Percentiles rank a stretch among this genome's conserved stretches.
Evolutionary conservation across 2,797 vertebrate genomes (phyloP).

Genomic region (Lagorchestes hirsutus): DNA sequence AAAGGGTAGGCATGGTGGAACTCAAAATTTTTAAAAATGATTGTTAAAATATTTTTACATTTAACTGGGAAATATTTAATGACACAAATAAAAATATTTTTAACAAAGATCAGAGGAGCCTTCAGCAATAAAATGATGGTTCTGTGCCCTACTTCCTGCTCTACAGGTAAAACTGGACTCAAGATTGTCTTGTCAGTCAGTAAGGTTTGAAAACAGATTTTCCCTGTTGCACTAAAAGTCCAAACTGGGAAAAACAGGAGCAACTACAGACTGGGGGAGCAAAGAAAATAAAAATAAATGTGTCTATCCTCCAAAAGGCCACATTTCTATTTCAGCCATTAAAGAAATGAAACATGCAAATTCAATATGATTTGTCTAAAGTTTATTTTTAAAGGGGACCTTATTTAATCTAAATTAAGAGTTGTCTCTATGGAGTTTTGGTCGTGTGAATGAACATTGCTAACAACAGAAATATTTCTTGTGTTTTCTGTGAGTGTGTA

Average conservation of each 20-base stretch:
- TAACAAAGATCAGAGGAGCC: background rate
- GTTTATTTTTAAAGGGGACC: background rate
- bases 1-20: background rate
- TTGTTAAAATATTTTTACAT: background rate
- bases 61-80: background rate
- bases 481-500: background rate
- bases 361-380: background rate
- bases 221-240: background rate
- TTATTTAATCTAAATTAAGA: background rate
- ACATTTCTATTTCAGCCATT: background rate
- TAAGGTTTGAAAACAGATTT: background rate
- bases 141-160: background rate
- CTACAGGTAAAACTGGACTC: background rate
- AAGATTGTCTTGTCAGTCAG: background rate
- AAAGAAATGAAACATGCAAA: constrained; percentile 1
- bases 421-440: background rate
- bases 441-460: background rate
- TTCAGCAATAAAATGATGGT: background rate
- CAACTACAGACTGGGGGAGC: background rate
- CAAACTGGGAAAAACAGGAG: background rate
- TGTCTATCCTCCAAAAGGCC: background rate
- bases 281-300: background rate
- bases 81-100: background rate
- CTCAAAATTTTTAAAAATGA: background rate
- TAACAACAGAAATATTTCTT: background rate